Percentiles rank a stretch among this genome's conserved stretches.
Conservation (phyloP, 2,888 invertebrate species). For the Plagodis dolabraria region DNA sequence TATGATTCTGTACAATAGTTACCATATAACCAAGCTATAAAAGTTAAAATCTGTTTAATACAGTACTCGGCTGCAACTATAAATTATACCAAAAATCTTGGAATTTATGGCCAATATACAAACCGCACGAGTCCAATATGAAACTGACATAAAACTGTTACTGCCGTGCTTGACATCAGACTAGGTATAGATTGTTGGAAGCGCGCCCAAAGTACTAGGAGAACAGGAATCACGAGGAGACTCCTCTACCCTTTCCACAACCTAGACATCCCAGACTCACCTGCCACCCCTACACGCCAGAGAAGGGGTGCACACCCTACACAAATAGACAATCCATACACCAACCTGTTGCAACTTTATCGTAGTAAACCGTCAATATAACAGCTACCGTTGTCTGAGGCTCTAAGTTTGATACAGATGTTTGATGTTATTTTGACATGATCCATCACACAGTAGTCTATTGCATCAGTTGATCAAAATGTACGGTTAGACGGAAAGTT, state of each 20-base stretch:
- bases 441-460: not conserved
- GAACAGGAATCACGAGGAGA: conserved; percentile 9
- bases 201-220: conserved; percentile 28
- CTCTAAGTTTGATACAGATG: not conserved
- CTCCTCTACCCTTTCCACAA: not conserved
- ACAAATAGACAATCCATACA: not conserved
- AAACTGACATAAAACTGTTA: too few species aligned
- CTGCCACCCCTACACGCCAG: conserved; percentile 5
- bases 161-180: too few species aligned
- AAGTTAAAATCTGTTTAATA: too few species aligned
- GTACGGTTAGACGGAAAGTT: not conserved
- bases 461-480: not conserved
- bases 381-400: not conserved
- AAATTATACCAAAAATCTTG: too few species aligned
- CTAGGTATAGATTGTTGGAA: conserved; percentile 6
- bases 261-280: conserved; percentile 1
- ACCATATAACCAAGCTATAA: too few species aligned
- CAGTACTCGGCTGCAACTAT: too few species aligned
- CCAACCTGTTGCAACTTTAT: not conserved
- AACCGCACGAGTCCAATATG: too few species aligned
- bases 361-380: not conserved
- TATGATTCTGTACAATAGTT: too few species aligned
- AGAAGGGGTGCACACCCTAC: not conserved
- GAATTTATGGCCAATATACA: too few species aligned
- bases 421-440: conserved; percentile 6